These are phyloP conservation scores for Ellobium chinense DNA, from an alignment of 2,888 invertebrate species.

Conservation along the genomic window DNA sequence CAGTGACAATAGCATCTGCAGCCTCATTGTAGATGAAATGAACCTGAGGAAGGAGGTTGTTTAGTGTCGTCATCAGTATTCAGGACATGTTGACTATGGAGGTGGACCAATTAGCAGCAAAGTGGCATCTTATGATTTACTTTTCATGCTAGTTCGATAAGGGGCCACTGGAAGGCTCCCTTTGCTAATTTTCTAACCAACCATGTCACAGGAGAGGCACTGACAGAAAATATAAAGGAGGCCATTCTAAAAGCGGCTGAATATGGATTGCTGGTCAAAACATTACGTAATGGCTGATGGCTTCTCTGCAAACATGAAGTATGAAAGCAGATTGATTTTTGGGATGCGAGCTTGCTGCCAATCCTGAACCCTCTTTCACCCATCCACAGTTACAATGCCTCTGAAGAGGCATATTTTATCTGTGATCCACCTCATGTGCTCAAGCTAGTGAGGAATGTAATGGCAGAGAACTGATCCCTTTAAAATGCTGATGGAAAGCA, in stretches of 20 bases:
- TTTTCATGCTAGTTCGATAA: conserved; percentile 24
- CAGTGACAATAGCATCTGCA: background rate
- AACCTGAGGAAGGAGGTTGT: conserved; percentile 4
- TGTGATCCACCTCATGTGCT: conserved; percentile 10
- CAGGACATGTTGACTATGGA: background rate
- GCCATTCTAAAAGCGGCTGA: background rate
- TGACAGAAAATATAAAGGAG: background rate
- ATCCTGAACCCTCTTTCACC: too few species aligned
- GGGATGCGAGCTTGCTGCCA: background rate
- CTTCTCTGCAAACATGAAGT: background rate
- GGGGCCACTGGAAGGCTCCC: conserved; percentile 9
- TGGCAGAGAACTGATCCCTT: background rate
- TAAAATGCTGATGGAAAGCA: background rate
- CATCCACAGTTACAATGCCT: background rate
- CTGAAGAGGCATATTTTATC: background rate
- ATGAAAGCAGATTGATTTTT: background rate
- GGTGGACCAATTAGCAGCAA: background rate
- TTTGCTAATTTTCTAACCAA: conserved; percentile 13
- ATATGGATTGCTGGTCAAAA: background rate
- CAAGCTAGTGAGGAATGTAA: background rate
- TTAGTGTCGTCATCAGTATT: background rate
- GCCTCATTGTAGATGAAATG: conserved; percentile 22
- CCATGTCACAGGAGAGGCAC: background rate
- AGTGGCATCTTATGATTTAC: conserved; percentile 1
- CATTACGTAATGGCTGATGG: conserved; percentile 11